Evolutionary conservation across 2,888 invertebrate genomes (phyloP), one percentile per base, ranked within the genome.

Genomic region (Stramonita haemastoma): DNA sequence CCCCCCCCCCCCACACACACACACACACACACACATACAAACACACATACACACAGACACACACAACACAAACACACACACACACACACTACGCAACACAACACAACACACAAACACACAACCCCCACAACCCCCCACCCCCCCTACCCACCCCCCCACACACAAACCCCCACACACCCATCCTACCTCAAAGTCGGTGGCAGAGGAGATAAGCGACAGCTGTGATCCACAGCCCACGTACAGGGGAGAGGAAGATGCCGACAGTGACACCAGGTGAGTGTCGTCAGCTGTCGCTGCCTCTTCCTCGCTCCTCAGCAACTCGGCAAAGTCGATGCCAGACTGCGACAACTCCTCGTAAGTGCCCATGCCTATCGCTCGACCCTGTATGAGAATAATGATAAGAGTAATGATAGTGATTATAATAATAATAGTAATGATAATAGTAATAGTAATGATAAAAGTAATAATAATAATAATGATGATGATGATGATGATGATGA

Each of bases 321-420:
- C 92, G 1, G 95, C 93, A 90, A 96, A 95, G 89, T 95, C 95
- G 15, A 95, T 91, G 0, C 96, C 96, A 2, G 94, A 93, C 36
- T 90, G 91, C 29, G 94, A 93, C 89, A 96, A 92, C 88, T 96
- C 94, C 60, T 94, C 93, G 91, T 94, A 95, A 5, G 95, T 95
- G 6, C 96, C 96, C 81, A 92, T 92, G 22, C 94, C 95, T 36
- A 95, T 92, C 73, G 94, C 93, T 89, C 93, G 92, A 36, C 96
- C 96, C 95, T 95, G 92, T 8, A 29, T 4, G n/a, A n/a, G n/a
- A 32, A 57, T 15, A 56, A 83, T 2, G 8, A 46, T 46, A 46
- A 46, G 46, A 46, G 8, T 46, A 8, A 46, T 46, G 46, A 46
- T 46, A 8, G 8, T 46, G 46, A 46, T 46, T 2, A 46, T 46